phyloP scores from a whole-genome alignment of 1,140 invertebrate genomes.

The Calliopsis andreniformis region DNA sequence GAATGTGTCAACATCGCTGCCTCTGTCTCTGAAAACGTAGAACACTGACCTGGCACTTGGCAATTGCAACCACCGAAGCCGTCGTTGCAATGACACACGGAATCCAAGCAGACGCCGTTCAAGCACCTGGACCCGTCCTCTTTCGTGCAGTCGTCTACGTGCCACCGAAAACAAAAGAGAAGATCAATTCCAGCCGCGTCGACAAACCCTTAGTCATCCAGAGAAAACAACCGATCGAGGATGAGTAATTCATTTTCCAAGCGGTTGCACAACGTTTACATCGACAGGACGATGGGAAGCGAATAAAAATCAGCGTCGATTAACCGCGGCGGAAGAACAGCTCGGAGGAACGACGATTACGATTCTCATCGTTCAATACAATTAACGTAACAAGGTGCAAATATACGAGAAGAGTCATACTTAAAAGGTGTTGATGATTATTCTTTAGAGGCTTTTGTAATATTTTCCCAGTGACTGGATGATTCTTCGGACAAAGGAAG shows the following conservation, averaged over 20 bases:
- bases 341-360: constrained; percentile 10
- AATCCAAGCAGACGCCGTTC: constrained; percentile 95
- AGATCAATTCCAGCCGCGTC: constrained; percentile 11
- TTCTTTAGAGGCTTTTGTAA: no score
- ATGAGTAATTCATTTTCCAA: constrained; percentile 30
- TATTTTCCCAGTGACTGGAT: no score
- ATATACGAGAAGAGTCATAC: no score
- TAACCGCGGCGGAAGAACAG: constrained; percentile 41
- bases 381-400: constrained; percentile 44
- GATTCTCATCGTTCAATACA: no score
- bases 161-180: neutral
- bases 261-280: constrained; percentile 10
- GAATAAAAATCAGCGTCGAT: constrained; percentile 45
- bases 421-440: no score
- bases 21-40: no score
- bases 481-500: constrained; percentile 40
- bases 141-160: constrained; percentile 94
- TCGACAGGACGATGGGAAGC: neutral
- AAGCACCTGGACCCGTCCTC: constrained; percentile 92
- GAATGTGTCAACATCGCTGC: no score
- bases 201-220: neutral
- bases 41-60: constrained; percentile 91
- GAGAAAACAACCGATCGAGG: constrained; percentile 12
- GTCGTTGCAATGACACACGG: constrained; percentile 97
- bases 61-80: constrained; percentile 96